Conservation (phyloP, 2,113 vertebrate genomes). For the Asarcornis scutulata region DNA sequence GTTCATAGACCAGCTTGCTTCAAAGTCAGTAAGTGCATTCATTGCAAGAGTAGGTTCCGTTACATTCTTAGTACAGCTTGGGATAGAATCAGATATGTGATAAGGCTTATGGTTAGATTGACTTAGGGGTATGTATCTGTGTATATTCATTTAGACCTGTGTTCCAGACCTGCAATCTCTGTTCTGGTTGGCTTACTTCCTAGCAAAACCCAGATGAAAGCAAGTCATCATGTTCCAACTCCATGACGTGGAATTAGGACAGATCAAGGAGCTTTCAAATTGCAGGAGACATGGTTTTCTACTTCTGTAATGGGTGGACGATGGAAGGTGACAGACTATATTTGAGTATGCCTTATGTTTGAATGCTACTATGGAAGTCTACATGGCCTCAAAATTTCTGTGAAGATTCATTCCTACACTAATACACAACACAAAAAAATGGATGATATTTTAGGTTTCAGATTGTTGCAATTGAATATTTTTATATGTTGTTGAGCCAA, state of each 20-base stretch:
- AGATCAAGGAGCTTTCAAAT: background rate
- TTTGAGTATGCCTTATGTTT: background rate
- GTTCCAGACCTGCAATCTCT: background rate
- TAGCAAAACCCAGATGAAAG: background rate
- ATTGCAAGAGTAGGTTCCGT: conserved; percentile 2
- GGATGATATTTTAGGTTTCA: background rate
- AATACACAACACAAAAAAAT: background rate
- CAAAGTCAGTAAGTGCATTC: background rate
- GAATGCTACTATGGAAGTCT: background rate
- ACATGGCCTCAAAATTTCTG: background rate
- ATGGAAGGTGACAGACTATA: background rate
- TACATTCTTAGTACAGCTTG: background rate
- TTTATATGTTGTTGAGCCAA: background rate
- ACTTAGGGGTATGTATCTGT: background rate
- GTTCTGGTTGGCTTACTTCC: background rate
- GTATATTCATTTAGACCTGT: background rate
- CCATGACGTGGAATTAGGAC: background rate
- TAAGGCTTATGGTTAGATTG: background rate
- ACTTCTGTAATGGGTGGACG: background rate
- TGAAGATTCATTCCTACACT: background rate
- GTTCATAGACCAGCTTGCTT: background rate
- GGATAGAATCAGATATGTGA: background rate
- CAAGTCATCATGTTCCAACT: background rate
- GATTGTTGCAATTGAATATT: background rate
- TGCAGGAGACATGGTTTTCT: background rate